These are phyloP conservation scores for Drosophila emarginata DNA, from an alignment of 2,888 invertebrate species.

Conservation along the genomic window DNA sequence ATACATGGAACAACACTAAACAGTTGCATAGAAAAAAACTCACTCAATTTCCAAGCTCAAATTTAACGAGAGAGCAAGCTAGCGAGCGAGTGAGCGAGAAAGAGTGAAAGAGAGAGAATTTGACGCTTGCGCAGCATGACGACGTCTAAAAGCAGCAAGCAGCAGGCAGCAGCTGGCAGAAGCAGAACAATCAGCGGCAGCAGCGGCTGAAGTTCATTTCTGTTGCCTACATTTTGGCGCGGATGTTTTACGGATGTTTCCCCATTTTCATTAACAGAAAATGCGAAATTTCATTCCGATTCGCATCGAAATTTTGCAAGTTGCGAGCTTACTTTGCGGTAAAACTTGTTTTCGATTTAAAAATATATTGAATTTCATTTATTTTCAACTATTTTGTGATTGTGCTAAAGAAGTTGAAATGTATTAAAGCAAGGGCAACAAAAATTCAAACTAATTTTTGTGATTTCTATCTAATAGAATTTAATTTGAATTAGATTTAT, in stretches of 20 bases:
- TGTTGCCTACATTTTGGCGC: conserved; percentile 65
- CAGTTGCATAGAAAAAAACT: conserved; percentile 30
- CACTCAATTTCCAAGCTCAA: conserved; percentile 30
- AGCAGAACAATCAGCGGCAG: conserved; percentile 6
- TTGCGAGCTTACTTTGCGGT: no score
- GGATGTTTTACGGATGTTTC: conserved; percentile 29
- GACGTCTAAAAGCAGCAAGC: conserved; percentile 23
- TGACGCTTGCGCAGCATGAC: conserved; percentile 17
- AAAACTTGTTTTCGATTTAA: no score
- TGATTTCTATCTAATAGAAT: no score
- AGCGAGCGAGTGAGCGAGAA: conserved; percentile 29
- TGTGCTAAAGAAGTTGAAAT: background rate
- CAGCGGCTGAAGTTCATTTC: conserved; percentile 39
- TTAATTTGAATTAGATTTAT: no score
- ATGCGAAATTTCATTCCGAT: no score
- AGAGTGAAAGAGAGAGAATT: conserved; percentile 53
- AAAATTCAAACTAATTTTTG: background rate
- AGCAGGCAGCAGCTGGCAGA: background rate
- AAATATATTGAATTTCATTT: background rate
- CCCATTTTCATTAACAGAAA: conserved; percentile 4
- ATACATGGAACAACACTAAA: conserved; percentile 52
- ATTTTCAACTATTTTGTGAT: conserved; percentile 16
- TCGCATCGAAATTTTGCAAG: no score
- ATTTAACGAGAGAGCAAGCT: conserved; percentile 41
- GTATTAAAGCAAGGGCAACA: background rate